Evolutionary conservation across 2,888 invertebrate genomes (phyloP).

Genomic region (Phlogophora meticulosa): DNA sequence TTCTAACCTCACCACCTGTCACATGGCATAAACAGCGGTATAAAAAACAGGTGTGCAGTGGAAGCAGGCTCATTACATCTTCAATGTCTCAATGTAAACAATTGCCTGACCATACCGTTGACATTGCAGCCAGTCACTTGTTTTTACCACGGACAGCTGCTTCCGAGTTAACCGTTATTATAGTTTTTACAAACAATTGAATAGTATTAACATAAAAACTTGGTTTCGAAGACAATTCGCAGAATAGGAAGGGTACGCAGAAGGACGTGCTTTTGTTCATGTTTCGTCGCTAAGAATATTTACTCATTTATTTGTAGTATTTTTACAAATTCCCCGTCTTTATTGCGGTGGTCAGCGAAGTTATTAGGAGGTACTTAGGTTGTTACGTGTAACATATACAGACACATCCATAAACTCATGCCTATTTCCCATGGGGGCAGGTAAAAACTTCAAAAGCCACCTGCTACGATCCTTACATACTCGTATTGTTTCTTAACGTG

Average conservation of each 20-base stretch:
- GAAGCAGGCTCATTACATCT: neutral
- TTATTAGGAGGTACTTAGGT: neutral
- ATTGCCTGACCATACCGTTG: conserved; percentile 9
- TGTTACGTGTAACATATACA: neutral
- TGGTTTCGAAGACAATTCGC: neutral
- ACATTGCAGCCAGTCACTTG: conserved; percentile 14
- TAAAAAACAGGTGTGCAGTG: conserved; percentile 16
- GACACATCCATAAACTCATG: no score
- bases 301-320: neutral
- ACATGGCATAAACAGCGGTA: neutral
- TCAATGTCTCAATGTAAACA: conserved; percentile 25
- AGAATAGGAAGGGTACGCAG: conserved; percentile 11
- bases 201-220: conserved; percentile 28
- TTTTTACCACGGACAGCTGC: conserved; percentile 26
- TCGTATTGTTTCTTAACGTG: no score
- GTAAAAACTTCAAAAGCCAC: no score
- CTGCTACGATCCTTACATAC: no score
- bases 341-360: neutral
- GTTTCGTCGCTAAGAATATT: neutral
- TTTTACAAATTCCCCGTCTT: neutral
- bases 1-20: conserved; percentile 15
- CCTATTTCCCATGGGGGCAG: no score
- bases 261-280: conserved; percentile 13
- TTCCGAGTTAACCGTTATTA: conserved; percentile 32
- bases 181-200: neutral